A percentile compares a stretch with the other conserved stretches of the same genome.
Conservation (phyloP, 2,888 invertebrate species). For the Acanthosepion esculentum region DNA sequence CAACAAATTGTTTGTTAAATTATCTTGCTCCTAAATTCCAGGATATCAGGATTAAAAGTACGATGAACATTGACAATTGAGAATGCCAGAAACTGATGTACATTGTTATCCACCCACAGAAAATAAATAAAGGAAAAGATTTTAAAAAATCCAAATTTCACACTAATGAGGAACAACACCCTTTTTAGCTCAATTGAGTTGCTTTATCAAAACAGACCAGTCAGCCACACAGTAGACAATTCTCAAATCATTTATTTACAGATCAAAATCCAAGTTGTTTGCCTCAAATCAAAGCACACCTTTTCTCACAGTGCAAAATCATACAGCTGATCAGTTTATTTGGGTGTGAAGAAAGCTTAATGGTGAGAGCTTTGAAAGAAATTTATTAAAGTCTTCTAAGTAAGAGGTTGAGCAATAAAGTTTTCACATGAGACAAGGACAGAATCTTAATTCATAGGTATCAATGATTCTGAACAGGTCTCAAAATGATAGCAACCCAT, state of each 20-base stretch:
- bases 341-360: background rate
- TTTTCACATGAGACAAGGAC: too few relatives aligned
- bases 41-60: background rate
- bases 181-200: background rate
- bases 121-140: too few relatives aligned
- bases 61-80: background rate
- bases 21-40: background rate
- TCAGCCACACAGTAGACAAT: background rate
- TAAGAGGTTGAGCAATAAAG: too few relatives aligned
- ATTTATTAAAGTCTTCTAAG: too few relatives aligned
- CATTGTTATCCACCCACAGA: background rate
- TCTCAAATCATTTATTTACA: background rate
- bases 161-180: background rate
- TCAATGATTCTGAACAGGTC: too few relatives aligned
- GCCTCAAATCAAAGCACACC: background rate
- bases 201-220: background rate
- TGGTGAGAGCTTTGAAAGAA: background rate
- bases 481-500: too few relatives aligned
- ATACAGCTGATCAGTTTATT: background rate
- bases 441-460: too few relatives aligned
- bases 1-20: background rate
- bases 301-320: background rate
- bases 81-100: background rate
- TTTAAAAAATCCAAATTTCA: background rate
- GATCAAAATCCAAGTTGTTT: background rate